Base-by-base conservation (phyloP, 2,888 invertebrate species). In the Cheilosia soror region DNA sequence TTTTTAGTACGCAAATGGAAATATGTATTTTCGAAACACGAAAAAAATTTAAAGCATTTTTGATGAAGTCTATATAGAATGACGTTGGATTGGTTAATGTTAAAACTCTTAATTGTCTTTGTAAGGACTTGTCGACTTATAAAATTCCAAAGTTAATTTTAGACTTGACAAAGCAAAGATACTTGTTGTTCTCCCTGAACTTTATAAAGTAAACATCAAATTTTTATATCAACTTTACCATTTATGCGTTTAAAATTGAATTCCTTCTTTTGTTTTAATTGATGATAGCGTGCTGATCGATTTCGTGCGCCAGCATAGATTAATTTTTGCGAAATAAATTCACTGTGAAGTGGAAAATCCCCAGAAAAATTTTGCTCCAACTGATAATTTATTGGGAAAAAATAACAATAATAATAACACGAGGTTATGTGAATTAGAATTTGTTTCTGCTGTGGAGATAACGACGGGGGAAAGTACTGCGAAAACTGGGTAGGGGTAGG, bases 211-310 rank as follows among this genome's bases (percentile, higher is more conserved):
- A 44, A 44, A 44, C 42, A 44, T 11, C 37, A 37, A 37, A 37
- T 11, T 15, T 9, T 47, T 47, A 5, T 9, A 4, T 15, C 2
- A 47, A 7, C 0, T 20, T 47, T 15, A 20, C 11, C 13, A 42
- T 42, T 42, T 42, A n/a, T 42, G 3, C 29, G 25, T 29, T 60
- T 60, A 4, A 29, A 42, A 13, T 6, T 7, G 11, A 37, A 37
- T 37, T 37, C 37, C 37, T 27, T 13, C 13, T 9, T 42, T n/a
- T 20, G 20, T 37, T 44, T 58, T 37, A 44, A 69, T 44, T 69
- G n/a, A 20, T 20, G 11, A 44, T 9, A 53, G 25, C 27, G 25
- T 73, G 63, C 42, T 63, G 62, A 73, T 53, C 7, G 55, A 62
- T 55, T 72, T 44, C 55, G 25, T 44, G 40, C 44, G 72, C 44